A percentile compares a stretch with the other conserved stretches of the same genome.
Evolutionary conservation across 2,113 vertebrate genomes (phyloP).

Genomic region (Miniopterus natalensis): DNA sequence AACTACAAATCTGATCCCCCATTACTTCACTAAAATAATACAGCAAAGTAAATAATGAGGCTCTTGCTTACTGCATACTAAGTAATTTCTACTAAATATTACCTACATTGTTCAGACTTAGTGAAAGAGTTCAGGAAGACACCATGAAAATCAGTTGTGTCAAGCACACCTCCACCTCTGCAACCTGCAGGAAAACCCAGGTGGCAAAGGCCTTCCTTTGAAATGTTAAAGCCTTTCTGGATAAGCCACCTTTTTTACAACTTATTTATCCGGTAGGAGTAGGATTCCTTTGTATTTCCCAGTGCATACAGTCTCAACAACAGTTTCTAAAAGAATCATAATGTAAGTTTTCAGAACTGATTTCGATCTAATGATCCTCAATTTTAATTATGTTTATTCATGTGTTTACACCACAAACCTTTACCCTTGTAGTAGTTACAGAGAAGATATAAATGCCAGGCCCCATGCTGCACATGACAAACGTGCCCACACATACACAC

Average conservation of each 20-base stretch:
- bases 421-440: neutral
- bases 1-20: neutral
- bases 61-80: neutral
- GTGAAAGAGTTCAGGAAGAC: neutral
- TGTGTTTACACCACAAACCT: conserved; percentile 7
- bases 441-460: neutral
- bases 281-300: neutral
- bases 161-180: neutral
- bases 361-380: neutral
- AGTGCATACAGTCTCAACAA: neutral
- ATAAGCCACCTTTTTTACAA: neutral
- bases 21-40: neutral
- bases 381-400: neutral
- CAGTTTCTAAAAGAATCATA: neutral
- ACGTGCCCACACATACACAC: neutral
- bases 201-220: neutral
- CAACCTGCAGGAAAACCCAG: neutral
- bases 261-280: neutral
- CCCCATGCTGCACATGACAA: too few relatives aligned
- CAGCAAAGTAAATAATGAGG: neutral
- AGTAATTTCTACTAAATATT: neutral
- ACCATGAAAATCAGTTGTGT: neutral
- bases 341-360: neutral
- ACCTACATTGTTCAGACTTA: neutral
- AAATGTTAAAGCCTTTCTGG: neutral